Evolutionary conservation across 2,113 vertebrate species (phyloP).

Genomic region (Macrotus californicus): DNA sequence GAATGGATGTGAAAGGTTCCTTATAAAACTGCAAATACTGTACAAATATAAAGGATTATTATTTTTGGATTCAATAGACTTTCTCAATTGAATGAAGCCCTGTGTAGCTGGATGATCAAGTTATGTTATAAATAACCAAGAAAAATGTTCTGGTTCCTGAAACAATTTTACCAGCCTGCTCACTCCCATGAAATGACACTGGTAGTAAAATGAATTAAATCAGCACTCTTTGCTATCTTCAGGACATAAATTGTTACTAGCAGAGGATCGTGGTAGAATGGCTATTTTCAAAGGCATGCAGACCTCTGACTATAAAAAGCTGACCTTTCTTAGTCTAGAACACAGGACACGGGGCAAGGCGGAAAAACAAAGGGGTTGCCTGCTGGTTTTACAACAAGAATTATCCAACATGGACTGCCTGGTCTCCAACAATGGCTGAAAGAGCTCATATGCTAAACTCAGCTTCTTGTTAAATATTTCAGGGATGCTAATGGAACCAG

Average conservation of each 20-base stretch:
- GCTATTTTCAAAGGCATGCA: slow-evolving; percentile 55
- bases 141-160: slow-evolving; percentile 57
- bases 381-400: not conserved
- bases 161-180: slow-evolving; percentile 46
- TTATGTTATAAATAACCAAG: slow-evolving; percentile 69
- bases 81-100: slow-evolving; percentile 54
- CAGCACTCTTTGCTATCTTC: slow-evolving; percentile 35
- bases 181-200: slow-evolving; percentile 30
- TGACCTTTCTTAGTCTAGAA: slow-evolving; percentile 45
- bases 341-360: not conserved
- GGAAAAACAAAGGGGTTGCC: not conserved
- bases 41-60: slow-evolving; percentile 63
- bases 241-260: slow-evolving; percentile 39
- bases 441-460: slow-evolving; percentile 16
- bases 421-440: not conserved
- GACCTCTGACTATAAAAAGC: slow-evolving; percentile 24
- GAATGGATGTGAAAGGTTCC: slow-evolving; percentile 33
- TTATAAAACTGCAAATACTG: slow-evolving; percentile 50
- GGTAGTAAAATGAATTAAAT: slow-evolving; percentile 60
- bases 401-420: not conserved
- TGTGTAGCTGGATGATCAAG: slow-evolving; percentile 56
- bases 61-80: slow-evolving; percentile 62
- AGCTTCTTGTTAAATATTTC: slow-evolving; percentile 64
- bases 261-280: not conserved
- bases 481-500: slow-evolving; percentile 57